phyloP scores from a whole-genome alignment of 1,140 invertebrate species.

The Caenorhabditis remanei region DNA sequence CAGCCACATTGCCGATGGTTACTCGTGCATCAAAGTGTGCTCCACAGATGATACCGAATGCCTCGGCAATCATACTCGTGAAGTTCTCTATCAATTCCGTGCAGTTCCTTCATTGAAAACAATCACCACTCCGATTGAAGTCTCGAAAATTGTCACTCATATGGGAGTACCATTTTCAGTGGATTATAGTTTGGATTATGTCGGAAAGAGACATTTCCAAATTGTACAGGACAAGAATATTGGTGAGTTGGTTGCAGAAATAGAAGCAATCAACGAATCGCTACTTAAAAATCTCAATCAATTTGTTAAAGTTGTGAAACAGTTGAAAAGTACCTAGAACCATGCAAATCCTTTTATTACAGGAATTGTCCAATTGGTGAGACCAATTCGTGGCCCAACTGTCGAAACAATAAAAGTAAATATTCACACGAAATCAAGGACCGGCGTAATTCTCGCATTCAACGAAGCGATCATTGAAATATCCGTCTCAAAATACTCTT shows the following conservation, averaged over 20 bases:
- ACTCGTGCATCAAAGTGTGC: conserved; percentile 76
- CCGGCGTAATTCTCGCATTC: conserved; percentile 65
- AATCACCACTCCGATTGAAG: conserved; percentile 63
- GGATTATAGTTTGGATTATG: conserved; percentile 62
- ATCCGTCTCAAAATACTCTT: conserved; percentile 60
- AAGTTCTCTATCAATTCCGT: conserved; percentile 77
- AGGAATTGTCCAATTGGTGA: conserved; percentile 67
- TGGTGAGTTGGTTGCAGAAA: conserved; percentile 46
- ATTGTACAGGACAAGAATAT: conserved; percentile 65
- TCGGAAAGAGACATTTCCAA: conserved; percentile 52
- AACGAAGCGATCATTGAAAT: conserved; percentile 66
- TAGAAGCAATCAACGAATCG: no score
- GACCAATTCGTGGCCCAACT: conserved; percentile 63
- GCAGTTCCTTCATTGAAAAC: conserved; percentile 69
- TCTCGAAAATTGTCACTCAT: conserved; percentile 64
- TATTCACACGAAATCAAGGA: conserved; percentile 65
- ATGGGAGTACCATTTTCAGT: conserved; percentile 69
- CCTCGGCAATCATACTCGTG: conserved; percentile 72
- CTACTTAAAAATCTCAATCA: no score
- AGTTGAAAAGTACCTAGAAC: no score
- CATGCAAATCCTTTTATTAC: neutral
- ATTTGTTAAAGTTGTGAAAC: no score
- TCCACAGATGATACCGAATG: conserved; percentile 67
- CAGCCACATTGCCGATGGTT: conserved; percentile 76
- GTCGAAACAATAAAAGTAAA: conserved; percentile 63